phyloP scores from a whole-genome alignment of 2,113 vertebrate genomes.

The Gorsachius goisagi region DNA sequence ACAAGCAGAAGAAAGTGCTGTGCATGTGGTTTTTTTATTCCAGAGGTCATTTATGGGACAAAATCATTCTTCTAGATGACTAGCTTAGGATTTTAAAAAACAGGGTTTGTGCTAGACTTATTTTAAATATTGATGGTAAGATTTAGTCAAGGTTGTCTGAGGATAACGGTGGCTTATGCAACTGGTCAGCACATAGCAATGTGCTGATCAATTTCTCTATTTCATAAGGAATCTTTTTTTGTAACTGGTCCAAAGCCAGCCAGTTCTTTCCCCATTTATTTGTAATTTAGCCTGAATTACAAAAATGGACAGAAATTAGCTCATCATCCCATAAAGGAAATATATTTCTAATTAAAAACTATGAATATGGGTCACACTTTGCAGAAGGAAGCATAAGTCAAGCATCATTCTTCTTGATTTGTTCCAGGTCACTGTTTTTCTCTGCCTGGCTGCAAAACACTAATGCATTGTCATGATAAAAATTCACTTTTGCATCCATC shows the following conservation, averaged over 20 bases:
- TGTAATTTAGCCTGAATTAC: conserved; percentile 48
- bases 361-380: conserved; percentile 54
- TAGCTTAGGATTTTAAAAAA: conserved; percentile 17
- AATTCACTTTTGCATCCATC: conserved; percentile 58
- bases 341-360: conserved; percentile 64
- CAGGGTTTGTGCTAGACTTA: not conserved
- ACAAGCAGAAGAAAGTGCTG: not conserved
- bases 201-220: conserved; percentile 2
- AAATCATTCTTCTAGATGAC: conserved; percentile 3
- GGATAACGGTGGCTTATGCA: conserved; percentile 34
- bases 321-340: conserved; percentile 48
- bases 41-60: conserved; percentile 31
- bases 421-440: conserved; percentile 68
- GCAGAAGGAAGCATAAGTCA: conserved; percentile 56
- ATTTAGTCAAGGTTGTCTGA: conserved; percentile 51
- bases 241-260: not conserved
- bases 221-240: not conserved
- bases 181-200: not conserved
- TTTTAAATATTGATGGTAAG: conserved; percentile 58
- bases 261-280: conserved; percentile 21
- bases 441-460: conserved; percentile 43
- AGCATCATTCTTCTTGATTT: conserved; percentile 68
- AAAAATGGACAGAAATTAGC: conserved; percentile 36
- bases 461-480: conserved; percentile 57
- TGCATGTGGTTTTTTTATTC: conserved; percentile 8